Evolutionary conservation across 1,140 invertebrate genomes (phyloP), one percentile per base, ranked within the genome.

Genomic region (Drosophila equinoxialis): DNA sequence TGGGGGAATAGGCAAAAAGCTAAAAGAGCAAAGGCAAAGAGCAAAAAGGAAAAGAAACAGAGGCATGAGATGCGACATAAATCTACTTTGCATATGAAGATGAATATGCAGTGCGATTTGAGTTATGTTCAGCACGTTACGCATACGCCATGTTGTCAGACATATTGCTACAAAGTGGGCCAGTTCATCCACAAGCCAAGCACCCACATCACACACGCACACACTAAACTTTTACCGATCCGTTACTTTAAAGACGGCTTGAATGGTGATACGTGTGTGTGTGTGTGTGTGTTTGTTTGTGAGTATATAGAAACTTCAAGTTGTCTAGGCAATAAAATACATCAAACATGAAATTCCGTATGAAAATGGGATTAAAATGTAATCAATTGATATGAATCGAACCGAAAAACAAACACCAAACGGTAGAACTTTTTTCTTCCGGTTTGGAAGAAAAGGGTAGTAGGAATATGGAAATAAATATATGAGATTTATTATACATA

Each of bases 81-180:
- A 65, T 70, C 68, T 64, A 48, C 62, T 48, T 45, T 26, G 61
- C 54, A 13, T 65, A 64, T n/a, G 37, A 35, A 54, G 20, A 51
- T 39, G 10, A 45, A 61, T 59, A 8, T 26, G 37, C n/a, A 17
- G 14, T 20, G 35, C 13, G 37, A 26, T 65, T 45, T 63, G 51
- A 68, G 39, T 58, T 68, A 30, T 48, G 60, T 64, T 11, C 14
- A n/a, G 55, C 66, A 57, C 51, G 55, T 74, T 74, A 62, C 68
- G 72, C 62, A 74, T 74, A 74, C 72, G 72, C 72, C 30, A 70
- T 74, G 72, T 70, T 33, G 61, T n/a, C 57, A 39, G 54, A 20
- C 23, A 14, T 54, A 71, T 48, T 62, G 39, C 45, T 59, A 65
- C 51, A 65, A 59, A 59, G 57, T 59, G 57, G 57, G 57, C 10